Evolutionary conservation across 1,140 invertebrate genomes (phyloP), one percentile per base, ranked within the genome.

Genomic region (Zophobas morio): DNA sequence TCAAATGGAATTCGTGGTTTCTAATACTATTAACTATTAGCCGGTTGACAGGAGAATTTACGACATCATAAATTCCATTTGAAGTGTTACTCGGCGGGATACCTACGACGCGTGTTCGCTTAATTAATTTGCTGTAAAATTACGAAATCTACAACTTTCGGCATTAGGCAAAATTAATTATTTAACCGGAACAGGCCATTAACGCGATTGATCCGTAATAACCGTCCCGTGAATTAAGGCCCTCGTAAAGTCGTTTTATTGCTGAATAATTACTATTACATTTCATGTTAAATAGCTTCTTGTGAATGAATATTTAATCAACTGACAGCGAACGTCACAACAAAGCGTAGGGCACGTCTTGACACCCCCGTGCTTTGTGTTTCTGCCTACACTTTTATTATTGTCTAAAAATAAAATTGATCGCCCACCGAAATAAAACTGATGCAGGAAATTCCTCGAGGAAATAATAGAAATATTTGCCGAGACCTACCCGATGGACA

Each of bases 391-490:
- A 66, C 39, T 66, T 57, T 57, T 57, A 57, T 57, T 66, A 66
- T 66, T 66, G 60, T 66, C 60, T 66, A 40, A 66, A 42, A 66
- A 66, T 66, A 46, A 46, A 66, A 33, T 66, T 66, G 56, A 66
- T 66, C 60, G 60, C 60, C 60, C 39, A 66, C 60, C 42, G 6
- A 66, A 42, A 40, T 42, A 6, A 66, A n/a, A 66, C 0, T 6
- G 56, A 60, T 36, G 37, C 37, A 8, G 35, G 54, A 57, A 57
- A 33, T 57, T 57, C 54, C 54, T 57, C 54, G 20, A 57, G 54
- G 54, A 57, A 57, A 34, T 63, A 63, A 63, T 40, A 37, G 36
- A 63, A 63, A 63, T 63, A 63, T 63, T 63, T 36, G 36, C 54
- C 49, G 54, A 57, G 20, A 39, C 35, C 35, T 60, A 8, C 3